These are phyloP conservation scores for Linepithema humile DNA, from an alignment of 1,140 invertebrate genomes.

Conservation along the genomic window DNA sequence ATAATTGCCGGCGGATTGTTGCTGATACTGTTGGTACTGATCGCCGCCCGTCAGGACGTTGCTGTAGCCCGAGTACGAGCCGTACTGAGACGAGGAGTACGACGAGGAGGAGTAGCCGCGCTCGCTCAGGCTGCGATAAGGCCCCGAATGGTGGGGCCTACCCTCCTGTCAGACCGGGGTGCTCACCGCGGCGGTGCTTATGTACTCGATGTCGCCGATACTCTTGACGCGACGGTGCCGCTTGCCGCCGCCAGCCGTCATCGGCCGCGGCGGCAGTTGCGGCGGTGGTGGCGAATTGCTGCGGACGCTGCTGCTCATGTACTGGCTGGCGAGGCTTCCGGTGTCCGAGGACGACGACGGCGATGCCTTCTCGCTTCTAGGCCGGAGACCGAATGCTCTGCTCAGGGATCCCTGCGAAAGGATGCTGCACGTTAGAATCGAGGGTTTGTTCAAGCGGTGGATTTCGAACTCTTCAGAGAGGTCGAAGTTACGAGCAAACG, in stretches of 20 bases:
- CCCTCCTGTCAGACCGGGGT: constrained; percentile 83
- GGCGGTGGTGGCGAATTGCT: constrained; percentile 81
- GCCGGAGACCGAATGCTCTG: constrained; percentile 89
- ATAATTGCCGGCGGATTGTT: constrained; percentile 69
- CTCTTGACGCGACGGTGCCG: constrained; percentile 89
- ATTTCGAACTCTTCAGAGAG: constrained; percentile 51
- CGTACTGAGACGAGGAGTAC: constrained; percentile 78
- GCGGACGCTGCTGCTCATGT: constrained; percentile 80
- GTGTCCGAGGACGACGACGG: constrained; percentile 86
- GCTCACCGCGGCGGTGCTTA: constrained; percentile 83
- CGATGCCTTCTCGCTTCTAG: constrained; percentile 86
- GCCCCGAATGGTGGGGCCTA: constrained; percentile 81
- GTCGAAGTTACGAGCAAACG: constrained; percentile 54
- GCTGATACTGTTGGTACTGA: constrained; percentile 77
- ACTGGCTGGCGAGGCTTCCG: constrained; percentile 84
- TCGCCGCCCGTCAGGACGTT: constrained; percentile 72
- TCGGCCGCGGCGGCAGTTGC: constrained; percentile 80
- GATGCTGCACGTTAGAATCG: neutral
- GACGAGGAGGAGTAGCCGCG: constrained; percentile 81
- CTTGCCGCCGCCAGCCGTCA: constrained; percentile 77
- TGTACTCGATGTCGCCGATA: constrained; percentile 89
- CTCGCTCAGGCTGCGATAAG: constrained; percentile 82
- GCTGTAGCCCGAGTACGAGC: constrained; percentile 81
- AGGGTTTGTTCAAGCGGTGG: neutral
- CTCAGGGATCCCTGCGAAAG: constrained; percentile 90